phyloP scores from a whole-genome alignment of 2,888 invertebrate genomes.

The Lasioglossum oenotherae region DNA sequence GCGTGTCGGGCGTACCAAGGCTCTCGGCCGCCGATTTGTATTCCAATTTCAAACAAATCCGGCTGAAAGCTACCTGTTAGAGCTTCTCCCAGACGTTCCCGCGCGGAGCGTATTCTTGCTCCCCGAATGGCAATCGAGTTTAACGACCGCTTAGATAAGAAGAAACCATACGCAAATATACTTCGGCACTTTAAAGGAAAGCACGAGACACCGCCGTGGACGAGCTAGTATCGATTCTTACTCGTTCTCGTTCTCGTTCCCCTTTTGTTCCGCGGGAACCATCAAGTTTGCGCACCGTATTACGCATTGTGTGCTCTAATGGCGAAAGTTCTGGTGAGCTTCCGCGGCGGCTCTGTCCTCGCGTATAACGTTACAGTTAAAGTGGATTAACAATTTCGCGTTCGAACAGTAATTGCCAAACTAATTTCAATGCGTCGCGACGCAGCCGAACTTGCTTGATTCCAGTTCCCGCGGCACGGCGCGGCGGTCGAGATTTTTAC shows the following conservation, averaged over 20 bases:
- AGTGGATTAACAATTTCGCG: constrained; percentile 49
- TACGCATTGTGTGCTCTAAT: constrained; percentile 26
- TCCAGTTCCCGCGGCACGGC: neutral
- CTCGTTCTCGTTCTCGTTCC: neutral
- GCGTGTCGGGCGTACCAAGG: constrained; percentile 53
- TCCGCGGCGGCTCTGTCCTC: constrained; percentile 19
- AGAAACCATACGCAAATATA: constrained; percentile 28
- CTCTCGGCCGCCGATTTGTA: constrained; percentile 48
- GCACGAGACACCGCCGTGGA: neutral
- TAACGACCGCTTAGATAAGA: constrained; percentile 44
- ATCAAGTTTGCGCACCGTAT: constrained; percentile 32
- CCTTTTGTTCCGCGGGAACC: constrained; percentile 2
- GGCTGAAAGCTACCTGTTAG: constrained; percentile 59
- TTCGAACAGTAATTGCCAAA: constrained; percentile 23
- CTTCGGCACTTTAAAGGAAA: neutral
- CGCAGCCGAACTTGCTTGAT: constrained; percentile 30
- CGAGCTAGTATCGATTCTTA: neutral
- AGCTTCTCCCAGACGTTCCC: constrained; percentile 20
- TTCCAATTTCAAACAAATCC: constrained; percentile 63
- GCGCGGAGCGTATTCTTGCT: constrained; percentile 16
- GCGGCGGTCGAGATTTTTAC: neutral
- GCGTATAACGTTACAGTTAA: constrained; percentile 26
- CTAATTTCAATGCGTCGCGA: constrained; percentile 40
- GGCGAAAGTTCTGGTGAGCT: constrained; percentile 33
- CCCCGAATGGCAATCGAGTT: constrained; percentile 51